These are phyloP conservation scores for Uloborus plumipes DNA, from an alignment of 2,888 invertebrate genomes.

Conservation along the genomic window DNA sequence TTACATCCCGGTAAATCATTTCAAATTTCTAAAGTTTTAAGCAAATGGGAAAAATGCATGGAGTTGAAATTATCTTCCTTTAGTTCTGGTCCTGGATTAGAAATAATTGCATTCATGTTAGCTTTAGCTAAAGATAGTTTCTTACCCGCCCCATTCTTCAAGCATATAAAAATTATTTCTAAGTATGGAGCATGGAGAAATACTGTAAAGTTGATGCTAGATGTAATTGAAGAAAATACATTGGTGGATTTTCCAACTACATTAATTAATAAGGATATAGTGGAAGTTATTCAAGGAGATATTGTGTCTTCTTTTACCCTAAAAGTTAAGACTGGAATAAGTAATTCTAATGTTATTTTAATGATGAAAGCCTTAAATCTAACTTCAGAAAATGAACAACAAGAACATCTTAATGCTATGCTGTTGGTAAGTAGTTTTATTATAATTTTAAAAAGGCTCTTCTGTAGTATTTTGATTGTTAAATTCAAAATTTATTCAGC, in stretches of 20 bases:
- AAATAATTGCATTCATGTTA: slow-evolving; percentile 28
- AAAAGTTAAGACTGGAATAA: neutral
- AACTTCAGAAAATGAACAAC: neutral
- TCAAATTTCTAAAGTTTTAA: too few species aligned
- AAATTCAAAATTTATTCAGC: too few species aligned
- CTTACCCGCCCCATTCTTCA: neutral
- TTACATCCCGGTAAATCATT: too few species aligned
- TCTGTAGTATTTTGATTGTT: too few species aligned
- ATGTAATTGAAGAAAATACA: neutral
- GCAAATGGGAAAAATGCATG: neutral
- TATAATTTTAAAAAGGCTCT: neutral
- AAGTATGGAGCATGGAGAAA: slow-evolving; percentile 38
- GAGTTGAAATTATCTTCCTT: slow-evolving; percentile 12
- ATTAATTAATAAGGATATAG: neutral
- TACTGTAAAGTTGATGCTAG: slow-evolving; percentile 16
- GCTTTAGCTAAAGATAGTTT: neutral
- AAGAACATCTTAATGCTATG: neutral
- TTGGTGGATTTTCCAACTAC: neutral
- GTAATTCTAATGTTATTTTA: slow-evolving; percentile 2
- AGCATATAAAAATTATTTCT: slow-evolving; percentile 11
- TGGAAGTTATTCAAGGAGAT: slow-evolving; percentile 13
- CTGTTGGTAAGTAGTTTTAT: neutral
- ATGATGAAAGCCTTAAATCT: slow-evolving; percentile 7
- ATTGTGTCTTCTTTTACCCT: neutral
- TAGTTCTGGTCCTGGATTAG: slow-evolving; percentile 36